Evolutionary conservation across 2,113 vertebrate species (phyloP), one percentile per base, ranked within the genome.

Genomic region (Aphyosemion australe): DNA sequence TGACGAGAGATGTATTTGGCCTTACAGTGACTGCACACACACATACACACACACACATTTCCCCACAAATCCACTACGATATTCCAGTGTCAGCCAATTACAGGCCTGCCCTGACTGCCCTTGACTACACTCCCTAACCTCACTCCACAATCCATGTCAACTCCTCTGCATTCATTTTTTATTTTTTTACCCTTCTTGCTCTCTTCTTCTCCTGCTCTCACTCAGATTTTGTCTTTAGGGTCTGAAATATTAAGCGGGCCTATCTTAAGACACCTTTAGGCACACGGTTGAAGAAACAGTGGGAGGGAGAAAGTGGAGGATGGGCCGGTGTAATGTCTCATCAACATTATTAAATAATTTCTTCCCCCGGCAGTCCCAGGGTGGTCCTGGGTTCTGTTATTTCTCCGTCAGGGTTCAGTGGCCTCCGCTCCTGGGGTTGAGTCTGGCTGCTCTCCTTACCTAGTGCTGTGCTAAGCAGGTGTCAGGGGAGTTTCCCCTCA

Each of bases 401-500:
- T 84, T 80, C 78, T 79, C 79, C 66, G 87, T 88, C 84, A 88
- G 85, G 91, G 90, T 88, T 90, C 83, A 80, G 79, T 45, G 79
- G 79, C 77, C 78, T 72, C 75, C 0, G 76, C 66, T 83, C 69
- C 63, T 66, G 57, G 68, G 86, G 83, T 85, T 77, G 76, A 80
- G 76, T 46, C 50, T 63, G 78, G 78, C 79, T 47, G 52, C 74
- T 84, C 76, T 72, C 60, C 67, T 42, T 61, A 78, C 72, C 63
- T 69, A 52, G 74, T 31, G 72, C 86, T 62, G 66, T 65, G 74
- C 86, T 86, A 87, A 90, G 90, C 86, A 84, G 71, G 87, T 85
- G 88, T 90, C 90, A 65, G 74, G 90, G 87, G 90, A 91, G 85
- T 89, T 91, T 91, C 89, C 86, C 88, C 90, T 92, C 90, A 93